A percentile compares a stretch with the other conserved stretches of the same genome.
Conservation (phyloP, 2,888 invertebrate genomes). For the Eutolmus rufibarbis region DNA sequence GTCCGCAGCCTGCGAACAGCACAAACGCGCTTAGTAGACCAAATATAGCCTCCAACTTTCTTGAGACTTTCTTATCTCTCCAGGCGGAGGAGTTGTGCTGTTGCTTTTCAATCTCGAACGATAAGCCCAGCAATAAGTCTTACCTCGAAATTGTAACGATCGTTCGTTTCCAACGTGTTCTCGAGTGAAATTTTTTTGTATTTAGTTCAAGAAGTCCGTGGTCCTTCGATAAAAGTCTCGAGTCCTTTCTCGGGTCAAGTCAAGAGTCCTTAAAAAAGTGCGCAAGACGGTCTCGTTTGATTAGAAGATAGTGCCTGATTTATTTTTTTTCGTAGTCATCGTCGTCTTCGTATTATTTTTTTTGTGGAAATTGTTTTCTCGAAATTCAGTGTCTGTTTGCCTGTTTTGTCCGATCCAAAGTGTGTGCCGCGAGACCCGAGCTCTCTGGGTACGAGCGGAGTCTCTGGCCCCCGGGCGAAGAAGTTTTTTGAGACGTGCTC, state of each 20-base stretch:
- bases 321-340: background rate
- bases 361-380: background rate
- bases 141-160: background rate
- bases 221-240: background rate
- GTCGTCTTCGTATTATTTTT: background rate
- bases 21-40: constrained; percentile 8
- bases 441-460: background rate
- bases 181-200: constrained; percentile 7
- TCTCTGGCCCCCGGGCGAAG: constrained; percentile 35
- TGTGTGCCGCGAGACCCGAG: too few relatives aligned
- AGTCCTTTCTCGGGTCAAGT: background rate
- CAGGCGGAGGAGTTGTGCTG: background rate
- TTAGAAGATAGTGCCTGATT: background rate
- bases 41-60: background rate
- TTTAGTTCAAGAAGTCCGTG: background rate
- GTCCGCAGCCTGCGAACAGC: constrained; percentile 6
- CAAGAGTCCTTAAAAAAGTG: background rate
- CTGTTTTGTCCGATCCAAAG: background rate
- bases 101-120: background rate
- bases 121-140: constrained; percentile 17
- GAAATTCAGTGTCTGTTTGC: constrained; percentile 11
- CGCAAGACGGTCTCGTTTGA: background rate
- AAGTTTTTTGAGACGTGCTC: constrained; percentile 36
- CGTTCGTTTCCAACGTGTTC: background rate
- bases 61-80: constrained; percentile 21